Evolutionary conservation across 2,113 vertebrate species (phyloP), one percentile per base, ranked within the genome.

Genomic region (Pelmatolapia mariae): DNA sequence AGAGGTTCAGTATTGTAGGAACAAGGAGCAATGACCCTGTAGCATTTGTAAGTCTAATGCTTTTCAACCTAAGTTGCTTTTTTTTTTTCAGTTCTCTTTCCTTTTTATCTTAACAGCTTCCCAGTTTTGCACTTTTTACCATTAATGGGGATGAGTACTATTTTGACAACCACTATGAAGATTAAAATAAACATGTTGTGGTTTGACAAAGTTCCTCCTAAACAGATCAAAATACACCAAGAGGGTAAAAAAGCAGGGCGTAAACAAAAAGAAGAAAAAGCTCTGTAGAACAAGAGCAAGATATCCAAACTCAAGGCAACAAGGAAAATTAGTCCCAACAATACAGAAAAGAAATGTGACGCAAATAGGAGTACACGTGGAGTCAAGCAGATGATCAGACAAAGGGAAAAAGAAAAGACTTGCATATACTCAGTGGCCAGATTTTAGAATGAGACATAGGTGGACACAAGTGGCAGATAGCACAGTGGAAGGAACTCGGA

Each of bases 11-110:
- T 94, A 97, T 99, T 4, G 98, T 99, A 80, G 98, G 98, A 89
- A 99, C 99, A 31, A 95, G 98, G 86, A 99, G 98, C 95, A 99
- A 98, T 0, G 98, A 99, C 89, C 98, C 98, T 0, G 98, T 99
- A 83, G 98, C 98, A 5, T 97, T 96, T 56, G 99, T 99, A 94
- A 96, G 99, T 98, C 6, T 2, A 18, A 24, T n/a, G 7, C 8
- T 53, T 71, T 52, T 71, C 12, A 50, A 15, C n/a, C 29, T 26
- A 31, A 19, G 10, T 50, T 50, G 71, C 26, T 19, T 50, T 78
- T 50, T 50, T 78, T 50, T 16, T 47, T 78, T 12, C 24, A 5
- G 24, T 12, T 26, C 26, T 76, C 24, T 19, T 29, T 50, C 22
- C 40, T 78, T 76, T 45, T 45, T 26, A 73, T 18, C 22, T 7